A percentile compares a stretch with the other conserved stretches of the same genome.
Evolutionary conservation across 2,797 vertebrate genomes (phyloP).

Genomic region (Tapera naevia): DNA sequence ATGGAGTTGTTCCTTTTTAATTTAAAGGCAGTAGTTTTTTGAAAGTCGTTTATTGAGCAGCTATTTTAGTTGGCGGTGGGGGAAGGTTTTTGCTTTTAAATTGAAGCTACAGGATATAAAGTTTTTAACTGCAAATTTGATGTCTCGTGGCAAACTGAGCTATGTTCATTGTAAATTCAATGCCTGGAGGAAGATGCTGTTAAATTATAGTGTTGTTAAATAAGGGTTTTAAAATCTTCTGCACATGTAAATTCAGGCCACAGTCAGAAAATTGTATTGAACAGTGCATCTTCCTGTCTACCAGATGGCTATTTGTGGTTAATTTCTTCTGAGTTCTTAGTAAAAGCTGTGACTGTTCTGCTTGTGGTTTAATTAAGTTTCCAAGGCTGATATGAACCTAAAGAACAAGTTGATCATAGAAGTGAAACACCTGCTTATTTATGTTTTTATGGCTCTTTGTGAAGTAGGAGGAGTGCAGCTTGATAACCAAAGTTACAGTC

Average conservation of each 20-base stretch:
- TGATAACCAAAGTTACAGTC: not conserved
- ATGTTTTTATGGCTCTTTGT: not conserved
- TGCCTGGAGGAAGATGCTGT: not conserved
- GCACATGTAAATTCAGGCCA: accelerated
- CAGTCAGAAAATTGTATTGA: not conserved
- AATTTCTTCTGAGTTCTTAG: not conserved
- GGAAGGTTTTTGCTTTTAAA: not conserved
- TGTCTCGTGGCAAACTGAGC: not conserved
- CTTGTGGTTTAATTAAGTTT: not conserved
- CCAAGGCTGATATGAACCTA: not conserved
- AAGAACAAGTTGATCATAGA: not conserved
- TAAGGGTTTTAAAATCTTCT: not conserved
- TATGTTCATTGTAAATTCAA: not conserved
- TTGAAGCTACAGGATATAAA: not conserved
- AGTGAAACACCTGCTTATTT: not conserved
- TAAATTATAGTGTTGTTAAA: not conserved
- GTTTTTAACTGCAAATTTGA: not conserved
- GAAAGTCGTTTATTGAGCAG: not conserved
- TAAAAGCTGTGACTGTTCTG: not conserved
- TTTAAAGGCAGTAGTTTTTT: not conserved
- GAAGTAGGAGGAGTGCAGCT: not conserved
- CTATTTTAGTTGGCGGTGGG: not conserved
- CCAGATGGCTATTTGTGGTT: not conserved
- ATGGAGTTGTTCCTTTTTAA: not conserved
- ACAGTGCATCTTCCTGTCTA: not conserved